Evolutionary conservation across 2,113 vertebrate genomes (phyloP), one percentile per base, ranked within the genome.

Genomic region (Anser brachyrhynchus): DNA sequence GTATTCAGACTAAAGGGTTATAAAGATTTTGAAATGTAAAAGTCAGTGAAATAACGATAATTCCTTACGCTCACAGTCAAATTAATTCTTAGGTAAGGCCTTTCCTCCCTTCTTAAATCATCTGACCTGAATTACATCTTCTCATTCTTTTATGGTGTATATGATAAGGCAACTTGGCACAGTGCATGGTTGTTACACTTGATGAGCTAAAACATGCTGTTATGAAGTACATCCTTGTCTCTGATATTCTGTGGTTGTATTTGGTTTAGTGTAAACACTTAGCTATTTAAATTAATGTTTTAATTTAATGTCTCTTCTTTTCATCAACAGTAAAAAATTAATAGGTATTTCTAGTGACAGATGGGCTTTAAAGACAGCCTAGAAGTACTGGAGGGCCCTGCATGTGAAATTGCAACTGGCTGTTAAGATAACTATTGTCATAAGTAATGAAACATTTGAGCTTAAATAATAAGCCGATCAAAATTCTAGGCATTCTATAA

Each of bases 261-360:
- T 84, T 83, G n/a, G 8, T 67, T 70, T 79, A 49, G 55, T 25
- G 8, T 80, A 88, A 91, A 90, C 55, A 70, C 29, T 49, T 84
- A 44, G 19, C 44, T 74, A 35, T 92, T 92, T 73, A 72, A 77
- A 61, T 79, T 76, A n/a, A 74, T 62, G 4, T 73, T 93, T 84
- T 61, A 91, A 90, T 71, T 66, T 13, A 71, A 78, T 71, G 59
- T 78, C 85, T 70, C 29, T 93, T 80, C 25, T 93, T 87, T 91
- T 85, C 31, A 57, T 70, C 79, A 49, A 11, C 26, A 57, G 8
- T 67, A 61, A 67, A 87, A 74, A 31, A 85, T 71, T 85, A 82
- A 69, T 84, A 49, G 58, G 11, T 90, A 55, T 86, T 87, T 89
- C 61, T 69, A 49, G 28, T 58, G 25, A 87, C 37, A 70, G 88